Conservation (phyloP, 2,888 invertebrate species). For the Netelia virgata region DNA sequence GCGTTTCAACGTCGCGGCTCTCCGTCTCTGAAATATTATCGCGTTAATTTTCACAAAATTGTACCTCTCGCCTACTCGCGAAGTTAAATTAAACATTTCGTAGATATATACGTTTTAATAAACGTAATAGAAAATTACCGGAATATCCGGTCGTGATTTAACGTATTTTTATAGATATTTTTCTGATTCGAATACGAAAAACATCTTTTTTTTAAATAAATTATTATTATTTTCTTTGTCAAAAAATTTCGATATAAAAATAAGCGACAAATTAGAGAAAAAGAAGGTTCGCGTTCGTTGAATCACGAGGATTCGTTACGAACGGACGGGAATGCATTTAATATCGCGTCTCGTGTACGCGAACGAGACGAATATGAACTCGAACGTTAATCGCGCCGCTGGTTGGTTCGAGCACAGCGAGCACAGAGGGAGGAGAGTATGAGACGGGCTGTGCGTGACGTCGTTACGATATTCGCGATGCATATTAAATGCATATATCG, state of each 20-base stretch:
- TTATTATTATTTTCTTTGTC: not conserved
- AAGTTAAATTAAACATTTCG: too few relatives aligned
- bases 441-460: slow-evolving; percentile 69
- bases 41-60: slow-evolving; percentile 6
- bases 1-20: not conserved
- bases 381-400: slow-evolving; percentile 23
- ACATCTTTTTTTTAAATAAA: not conserved
- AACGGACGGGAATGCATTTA: slow-evolving; percentile 77
- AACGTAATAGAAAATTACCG: not conserved
- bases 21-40: slow-evolving; percentile 10
- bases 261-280: not conserved
- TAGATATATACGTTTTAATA: too few relatives aligned
- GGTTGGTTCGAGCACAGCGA: not conserved
- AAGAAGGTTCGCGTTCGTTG: not conserved
- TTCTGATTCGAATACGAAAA: not conserved
- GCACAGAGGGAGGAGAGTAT: slow-evolving; percentile 4
- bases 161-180: not conserved
- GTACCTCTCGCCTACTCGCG: too few relatives aligned
- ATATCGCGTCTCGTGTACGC: slow-evolving; percentile 71
- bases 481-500: slow-evolving; percentile 77
- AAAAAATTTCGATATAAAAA: not conserved
- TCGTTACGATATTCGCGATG: slow-evolving; percentile 76
- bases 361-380: slow-evolving; percentile 24
- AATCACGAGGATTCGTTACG: slow-evolving; percentile 68
- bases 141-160: not conserved